Base-by-base conservation (phyloP, 2,113 vertebrate genomes). In the Heterocephalus glaber region DNA sequence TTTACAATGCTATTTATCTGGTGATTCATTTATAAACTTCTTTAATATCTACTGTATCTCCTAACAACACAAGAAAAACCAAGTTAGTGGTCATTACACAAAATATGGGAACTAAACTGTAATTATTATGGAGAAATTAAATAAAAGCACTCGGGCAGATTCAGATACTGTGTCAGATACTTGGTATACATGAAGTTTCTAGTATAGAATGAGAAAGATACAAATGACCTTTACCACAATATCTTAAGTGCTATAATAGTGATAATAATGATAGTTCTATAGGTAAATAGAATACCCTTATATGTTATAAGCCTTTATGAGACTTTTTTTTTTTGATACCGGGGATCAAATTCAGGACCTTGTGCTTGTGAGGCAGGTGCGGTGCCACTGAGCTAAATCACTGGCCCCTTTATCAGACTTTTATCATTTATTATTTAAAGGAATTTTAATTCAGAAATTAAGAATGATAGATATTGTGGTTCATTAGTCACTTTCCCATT, bases 391-490 rank as follows among this genome's bases (percentile, higher is more conserved):
- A n/a, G n/a, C n/a, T n/a, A n/a, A n/a, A n/a, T n/a, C n/a, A n/a
- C n/a, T n/a, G n/a, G n/a, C n/a, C n/a, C n/a, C n/a, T n/a, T 94
- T 86, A 65, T 87, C 19, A 77, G 54, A 61, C 41, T 70, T 95
- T 38, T 92, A 91, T 16, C 16, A 68, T 82, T 94, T 89, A 54
- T 22, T 84, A 85, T 85, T 86, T 86, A 68, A 52, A 96, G 54
- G n/a, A 52, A 52, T 87, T 95, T 54, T 5, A 81, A 72, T 61
- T 93, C 60, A 92, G 35, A 93, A 77, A 89, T 94, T 86, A 77
- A 41, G 30, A 89, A 74, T 91, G 3, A 76, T 72, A 85, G 5
- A 65, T 74, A 60, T 80, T 63, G 38, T 17, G 12, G 76, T 79
- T 16, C 17, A 19, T 79, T 10, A 79, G 49, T 79, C 47, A 52